Conservation (phyloP, 2,888 invertebrate species). For the Drosophila cyrtoloma region DNA sequence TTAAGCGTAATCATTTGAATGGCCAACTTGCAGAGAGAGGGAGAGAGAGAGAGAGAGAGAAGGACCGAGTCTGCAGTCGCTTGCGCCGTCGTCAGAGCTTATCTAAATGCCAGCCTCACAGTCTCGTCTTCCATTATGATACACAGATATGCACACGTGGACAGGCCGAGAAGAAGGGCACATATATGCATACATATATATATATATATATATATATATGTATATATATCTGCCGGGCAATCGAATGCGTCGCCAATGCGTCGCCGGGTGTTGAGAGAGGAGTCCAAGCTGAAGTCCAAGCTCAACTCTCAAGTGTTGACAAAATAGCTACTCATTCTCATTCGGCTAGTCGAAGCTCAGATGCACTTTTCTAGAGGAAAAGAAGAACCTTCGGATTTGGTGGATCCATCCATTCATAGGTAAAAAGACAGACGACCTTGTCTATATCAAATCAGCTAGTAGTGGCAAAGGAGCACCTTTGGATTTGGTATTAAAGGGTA, state of each 20-base stretch:
- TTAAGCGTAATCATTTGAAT: constrained; percentile 73
- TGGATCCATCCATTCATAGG: background rate
- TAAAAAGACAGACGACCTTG: background rate
- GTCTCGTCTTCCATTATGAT: constrained; percentile 86
- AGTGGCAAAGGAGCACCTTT: background rate
- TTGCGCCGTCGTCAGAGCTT: constrained; percentile 68
- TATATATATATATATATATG: background rate
- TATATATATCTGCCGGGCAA: constrained; percentile 69
- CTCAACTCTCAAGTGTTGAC: constrained; percentile 25
- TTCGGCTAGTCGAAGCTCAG: constrained; percentile 16
- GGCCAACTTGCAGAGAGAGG: constrained; percentile 56
- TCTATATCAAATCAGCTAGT: background rate
- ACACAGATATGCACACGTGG: constrained; percentile 80
- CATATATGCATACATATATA: background rate
- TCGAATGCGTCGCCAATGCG: constrained; percentile 83
- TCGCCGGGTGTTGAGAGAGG: constrained; percentile 48
- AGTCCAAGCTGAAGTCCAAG: constrained; percentile 20
- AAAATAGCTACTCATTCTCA: constrained; percentile 1
- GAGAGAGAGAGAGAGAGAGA: constrained; percentile 1
- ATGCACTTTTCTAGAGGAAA: constrained; percentile 18
- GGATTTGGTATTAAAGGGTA: background rate
- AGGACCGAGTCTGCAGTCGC: constrained; percentile 3
- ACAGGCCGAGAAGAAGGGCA: constrained; percentile 26
- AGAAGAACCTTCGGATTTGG: background rate
- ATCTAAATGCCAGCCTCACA: constrained; percentile 86